Evolutionary conservation across 2,888 invertebrate species (phyloP).

Genomic region (Drosophila longiperda): DNA sequence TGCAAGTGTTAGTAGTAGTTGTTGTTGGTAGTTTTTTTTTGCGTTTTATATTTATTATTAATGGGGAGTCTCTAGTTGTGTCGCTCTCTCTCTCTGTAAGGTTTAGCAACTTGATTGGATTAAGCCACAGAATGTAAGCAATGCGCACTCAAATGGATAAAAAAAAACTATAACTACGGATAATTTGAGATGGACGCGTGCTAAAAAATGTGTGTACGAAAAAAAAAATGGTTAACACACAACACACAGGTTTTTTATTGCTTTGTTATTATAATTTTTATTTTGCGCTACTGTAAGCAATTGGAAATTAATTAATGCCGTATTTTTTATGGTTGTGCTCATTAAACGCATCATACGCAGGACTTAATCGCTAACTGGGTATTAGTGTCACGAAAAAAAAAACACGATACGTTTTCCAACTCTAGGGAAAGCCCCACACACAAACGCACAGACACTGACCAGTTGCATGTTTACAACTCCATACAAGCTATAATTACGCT

Average conservation of each 20-base stretch:
- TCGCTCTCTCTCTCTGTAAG: conserved; percentile 53
- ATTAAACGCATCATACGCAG: not conserved
- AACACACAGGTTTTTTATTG: not conserved
- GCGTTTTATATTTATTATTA: conserved; percentile 59
- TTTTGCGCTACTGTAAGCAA: not conserved
- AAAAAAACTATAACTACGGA: conserved; percentile 21
- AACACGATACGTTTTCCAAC: conserved; percentile 1
- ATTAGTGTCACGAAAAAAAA: conserved; percentile 3
- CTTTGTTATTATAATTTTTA: not conserved
- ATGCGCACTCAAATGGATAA: conserved; percentile 35
- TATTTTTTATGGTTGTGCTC: not conserved
- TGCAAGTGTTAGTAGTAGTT: conserved; percentile 20
- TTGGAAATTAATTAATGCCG: not conserved
- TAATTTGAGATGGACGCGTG: conserved; percentile 11
- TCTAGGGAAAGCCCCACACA: conserved; percentile 8
- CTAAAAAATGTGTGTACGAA: not conserved
- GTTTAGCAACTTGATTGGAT: conserved; percentile 70
- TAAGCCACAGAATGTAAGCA: conserved; percentile 55
- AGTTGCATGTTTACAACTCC: conserved; percentile 68
- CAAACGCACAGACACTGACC: conserved; percentile 39
- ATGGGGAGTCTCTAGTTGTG: conserved; percentile 41
- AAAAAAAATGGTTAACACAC: not conserved
- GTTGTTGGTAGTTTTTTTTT: conserved; percentile 46
- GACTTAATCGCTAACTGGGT: not conserved
- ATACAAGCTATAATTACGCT: conserved; percentile 56